Conservation (phyloP, 2,113 vertebrate species). For the Lethenteron camtschaticum region DNA sequence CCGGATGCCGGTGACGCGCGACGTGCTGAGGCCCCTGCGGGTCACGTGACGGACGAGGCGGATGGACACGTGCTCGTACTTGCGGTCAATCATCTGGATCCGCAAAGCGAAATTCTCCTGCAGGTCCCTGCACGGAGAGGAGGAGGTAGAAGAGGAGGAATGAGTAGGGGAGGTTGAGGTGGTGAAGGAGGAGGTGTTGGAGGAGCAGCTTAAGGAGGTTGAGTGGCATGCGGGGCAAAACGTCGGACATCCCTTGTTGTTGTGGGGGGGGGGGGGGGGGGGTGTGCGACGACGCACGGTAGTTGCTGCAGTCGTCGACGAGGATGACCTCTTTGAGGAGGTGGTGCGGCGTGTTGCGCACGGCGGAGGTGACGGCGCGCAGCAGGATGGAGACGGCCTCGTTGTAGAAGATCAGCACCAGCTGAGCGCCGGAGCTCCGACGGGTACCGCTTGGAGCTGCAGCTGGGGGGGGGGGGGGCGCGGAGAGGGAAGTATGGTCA, state of each 20-base stretch:
- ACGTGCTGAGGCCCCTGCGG: constrained; percentile 83
- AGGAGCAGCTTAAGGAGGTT: too few species aligned
- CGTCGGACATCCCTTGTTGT: too few species aligned
- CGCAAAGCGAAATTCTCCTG: too few species aligned
- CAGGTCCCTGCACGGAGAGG: too few species aligned
- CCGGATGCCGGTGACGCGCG: constrained; percentile 82
- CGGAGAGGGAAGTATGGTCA: too few species aligned
- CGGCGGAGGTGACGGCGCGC: constrained; percentile 28
- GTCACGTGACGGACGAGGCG: constrained; percentile 42
- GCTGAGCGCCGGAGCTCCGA: constrained; percentile 26
- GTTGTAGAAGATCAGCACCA: constrained; percentile 36
- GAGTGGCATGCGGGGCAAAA: too few species aligned
- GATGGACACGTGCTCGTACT: too few species aligned
- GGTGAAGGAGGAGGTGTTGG: too few species aligned
- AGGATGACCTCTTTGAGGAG: constrained; percentile 39
- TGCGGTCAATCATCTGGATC: too few species aligned
- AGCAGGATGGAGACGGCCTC: constrained; percentile 37
- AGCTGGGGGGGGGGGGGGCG: constrained; percentile 15
- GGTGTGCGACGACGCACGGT: constrained; percentile 16
- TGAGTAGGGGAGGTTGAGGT: too few species aligned
- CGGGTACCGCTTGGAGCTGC: constrained; percentile 23
- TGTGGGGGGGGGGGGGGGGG: background rate
- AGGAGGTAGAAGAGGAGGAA: too few species aligned
- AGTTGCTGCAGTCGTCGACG: constrained; percentile 37
- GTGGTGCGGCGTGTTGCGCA: constrained; percentile 24